A percentile compares a stretch with the other conserved stretches of the same genome.
These are phyloP conservation scores for Ochotona princeps DNA, from an alignment of 2,113 vertebrate genomes.

Conservation along the genomic window DNA sequence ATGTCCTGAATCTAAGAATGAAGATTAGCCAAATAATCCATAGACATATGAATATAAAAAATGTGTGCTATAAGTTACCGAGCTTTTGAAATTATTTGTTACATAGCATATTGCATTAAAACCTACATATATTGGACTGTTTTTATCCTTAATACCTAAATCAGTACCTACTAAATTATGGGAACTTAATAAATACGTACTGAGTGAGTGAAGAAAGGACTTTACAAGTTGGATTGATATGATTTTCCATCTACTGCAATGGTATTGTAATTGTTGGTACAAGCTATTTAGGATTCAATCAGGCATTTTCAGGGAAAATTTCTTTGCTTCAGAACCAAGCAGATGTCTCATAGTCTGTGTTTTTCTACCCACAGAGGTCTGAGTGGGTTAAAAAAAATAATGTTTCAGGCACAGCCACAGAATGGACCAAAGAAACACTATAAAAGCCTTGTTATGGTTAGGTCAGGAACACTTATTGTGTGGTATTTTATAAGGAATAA, in stretches of 20 bases:
- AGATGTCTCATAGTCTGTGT: background rate
- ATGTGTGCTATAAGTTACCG: background rate
- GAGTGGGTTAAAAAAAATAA: background rate
- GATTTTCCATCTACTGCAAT: background rate
- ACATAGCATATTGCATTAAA: background rate
- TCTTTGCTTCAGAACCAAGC: slow-evolving; percentile 6
- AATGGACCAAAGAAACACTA: background rate
- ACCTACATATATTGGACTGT: background rate
- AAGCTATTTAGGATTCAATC: background rate
- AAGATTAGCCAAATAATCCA: background rate
- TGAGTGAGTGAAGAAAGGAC: background rate
- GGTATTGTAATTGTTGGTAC: slow-evolving; percentile 15
- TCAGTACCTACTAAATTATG: background rate
- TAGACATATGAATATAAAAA: background rate
- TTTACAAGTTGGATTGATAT: background rate
- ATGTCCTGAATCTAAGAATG: background rate
- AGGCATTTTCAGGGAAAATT: background rate
- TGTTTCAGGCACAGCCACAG: background rate
- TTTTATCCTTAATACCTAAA: background rate
- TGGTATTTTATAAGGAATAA: background rate
- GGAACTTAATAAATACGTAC: background rate
- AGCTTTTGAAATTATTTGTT: background rate
- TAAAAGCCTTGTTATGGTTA: background rate
- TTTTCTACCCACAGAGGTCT: background rate
- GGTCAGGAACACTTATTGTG: background rate